A percentile compares a stretch with the other conserved stretches of the same genome.
phyloP scores from a whole-genome alignment of 2,113 vertebrate species.

The Polypterus senegalus region DNA sequence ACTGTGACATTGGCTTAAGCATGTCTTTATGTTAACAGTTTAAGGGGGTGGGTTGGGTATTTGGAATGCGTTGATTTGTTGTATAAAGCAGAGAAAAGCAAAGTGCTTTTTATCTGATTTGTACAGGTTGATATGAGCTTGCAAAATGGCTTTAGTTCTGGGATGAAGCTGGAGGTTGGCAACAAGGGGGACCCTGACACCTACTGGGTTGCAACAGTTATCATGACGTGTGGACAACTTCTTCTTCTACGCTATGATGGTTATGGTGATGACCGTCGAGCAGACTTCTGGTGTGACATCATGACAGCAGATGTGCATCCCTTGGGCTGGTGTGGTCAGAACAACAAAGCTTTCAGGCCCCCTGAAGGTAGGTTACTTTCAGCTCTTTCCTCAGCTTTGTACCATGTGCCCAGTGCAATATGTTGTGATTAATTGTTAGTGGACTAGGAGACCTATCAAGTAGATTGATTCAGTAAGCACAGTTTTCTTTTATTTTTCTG shows the following conservation, averaged over 20 bases:
- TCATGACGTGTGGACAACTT: slow-evolving; percentile 89
- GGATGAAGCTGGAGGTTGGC: slow-evolving; percentile 90
- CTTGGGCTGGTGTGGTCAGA: slow-evolving; percentile 84
- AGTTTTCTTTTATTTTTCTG: too few species aligned
- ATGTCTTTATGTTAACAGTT: not conserved
- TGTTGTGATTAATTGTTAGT: too few species aligned
- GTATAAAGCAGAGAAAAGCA: not conserved
- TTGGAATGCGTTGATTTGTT: not conserved
- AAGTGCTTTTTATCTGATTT: not conserved
- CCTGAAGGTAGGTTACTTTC: slow-evolving; percentile 68
- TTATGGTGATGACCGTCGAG: slow-evolving; percentile 80
- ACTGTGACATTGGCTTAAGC: too few species aligned
- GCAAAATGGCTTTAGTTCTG: slow-evolving; percentile 85
- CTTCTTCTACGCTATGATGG: slow-evolving; percentile 86
- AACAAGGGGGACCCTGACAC: slow-evolving; percentile 67
- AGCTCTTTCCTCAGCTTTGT: too few species aligned
- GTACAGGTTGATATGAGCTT: slow-evolving; percentile 81
- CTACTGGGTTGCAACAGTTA: slow-evolving; percentile 89
- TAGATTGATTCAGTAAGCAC: too few species aligned
- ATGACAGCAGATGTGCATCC: slow-evolving; percentile 83
- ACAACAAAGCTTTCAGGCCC: slow-evolving; percentile 71
- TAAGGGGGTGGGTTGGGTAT: not conserved
- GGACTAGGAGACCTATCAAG: too few species aligned
- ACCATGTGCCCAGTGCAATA: too few species aligned
- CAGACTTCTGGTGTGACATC: slow-evolving; percentile 95